Base-by-base conservation (phyloP, 2,797 vertebrate genomes). In the Tokudaia muenninki region DNA sequence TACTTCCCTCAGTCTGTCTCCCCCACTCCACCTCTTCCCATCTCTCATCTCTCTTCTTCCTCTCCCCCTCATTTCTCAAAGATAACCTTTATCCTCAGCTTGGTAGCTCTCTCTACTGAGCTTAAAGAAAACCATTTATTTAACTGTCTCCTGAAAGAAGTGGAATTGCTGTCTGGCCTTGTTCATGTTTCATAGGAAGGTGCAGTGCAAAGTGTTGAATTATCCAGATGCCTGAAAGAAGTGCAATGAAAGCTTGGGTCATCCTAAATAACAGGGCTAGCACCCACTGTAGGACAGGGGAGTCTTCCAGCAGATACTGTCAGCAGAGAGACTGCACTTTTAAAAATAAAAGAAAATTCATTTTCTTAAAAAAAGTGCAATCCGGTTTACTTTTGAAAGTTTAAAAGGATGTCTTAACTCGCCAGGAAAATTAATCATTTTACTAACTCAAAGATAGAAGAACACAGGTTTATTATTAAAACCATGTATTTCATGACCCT, bases 61-160 rank as follows among this genome's bases (percentile, higher is more conserved):
- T 52, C 37, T 96, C 91, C 93, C 94, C 55, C 87, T 75, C 80
- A 91, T 61, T 88, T 92, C 75, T 94, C 89, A 37, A 87, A 97
- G 87, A 94, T 97, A 91, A 94, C 88, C 6, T 95, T 92, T 94
- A 96, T 87, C 70, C 91, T 97, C 75, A 95, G 81, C 65, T 97
- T 96, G 78, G 50, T 97, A 89, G 87, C 96, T 94, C 95, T 97
- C 37, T 61, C 59, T 67, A 1, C 84, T 81, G 0, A 59, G 65
- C 75, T 95, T 82, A 81, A 78, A 94, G 77, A 82, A 96, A 97
- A 77, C 88, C 94, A 1, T 97, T 95, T 89, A 1, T 97, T 95
- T 89, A 87, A 94, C 95, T 95, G 88, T 97, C 97, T 97, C 78
- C 92, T 96, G 96, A 94, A 92, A 90, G 97, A 98, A 96, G 94